Base-by-base conservation (phyloP, 1,140 invertebrate species). In the Ooceraea biroi region DNA sequence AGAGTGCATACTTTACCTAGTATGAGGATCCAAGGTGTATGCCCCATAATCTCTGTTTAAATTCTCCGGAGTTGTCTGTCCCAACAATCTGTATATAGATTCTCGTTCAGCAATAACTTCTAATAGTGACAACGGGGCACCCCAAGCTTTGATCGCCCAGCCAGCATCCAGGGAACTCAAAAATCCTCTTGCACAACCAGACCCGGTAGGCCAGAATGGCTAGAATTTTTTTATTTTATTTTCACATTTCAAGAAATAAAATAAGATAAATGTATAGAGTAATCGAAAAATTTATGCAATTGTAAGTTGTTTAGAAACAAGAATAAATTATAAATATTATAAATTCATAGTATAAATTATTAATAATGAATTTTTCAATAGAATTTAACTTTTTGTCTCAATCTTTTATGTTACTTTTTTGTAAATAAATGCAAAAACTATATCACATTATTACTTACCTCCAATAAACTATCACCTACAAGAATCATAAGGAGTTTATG, bases 181-280 rank as follows among this genome's bases (percentile, higher is more conserved):
- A 94, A 99, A 99, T 36, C 99, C 99, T 66, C 99, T 95, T 0
- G 98, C 99, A 95, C 98, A 99, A 4, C 99, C 99, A 30, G 98
- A 99, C 0, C 99, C 99, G 0, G 98, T 99, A 3, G 99, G 99
- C 99, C 99, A 99, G 94, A 99, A 99, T 0, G 98, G 99, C 96
- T 97, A 91, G 27, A 95, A 95, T 55, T 63, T 68, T 80, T 44
- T 60, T 46, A 73, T 61, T 61, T 78, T 22, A 57, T 25, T 73
- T 72, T 65, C 22, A 61, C 25, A 50, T 76, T 36, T n/a, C n/a
- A 12, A 76, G 72, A 76, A 55, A 36, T 41, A 1, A 61, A 76
- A 52, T 2, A 61, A 50, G 0, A 10, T 30, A 74, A 46, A 73
- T 58, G 8, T 74, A 36, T 36, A 36, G 2, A 36, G 7, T 36